Conservation (phyloP, 2,113 vertebrate species). For the Mellivora capensis region DNA sequence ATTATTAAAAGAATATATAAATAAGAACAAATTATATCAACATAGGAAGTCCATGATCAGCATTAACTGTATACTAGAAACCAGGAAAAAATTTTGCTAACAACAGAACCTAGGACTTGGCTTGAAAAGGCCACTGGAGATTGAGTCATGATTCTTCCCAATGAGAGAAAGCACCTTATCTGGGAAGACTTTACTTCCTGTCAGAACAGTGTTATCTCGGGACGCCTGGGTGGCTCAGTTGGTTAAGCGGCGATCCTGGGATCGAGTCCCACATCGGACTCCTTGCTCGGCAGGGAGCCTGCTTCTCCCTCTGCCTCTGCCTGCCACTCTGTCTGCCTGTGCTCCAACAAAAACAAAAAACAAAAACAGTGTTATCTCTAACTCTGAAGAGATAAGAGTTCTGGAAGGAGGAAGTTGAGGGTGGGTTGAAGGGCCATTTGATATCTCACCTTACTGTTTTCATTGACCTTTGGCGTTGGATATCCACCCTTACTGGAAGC, state of each 20-base stretch:
- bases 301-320: too few species aligned
- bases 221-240: too few species aligned
- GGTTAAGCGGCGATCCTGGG: too few species aligned
- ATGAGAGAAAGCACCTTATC: neutral
- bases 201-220: neutral
- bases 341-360: too few species aligned
- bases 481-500: neutral
- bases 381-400: neutral
- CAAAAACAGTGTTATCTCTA: neutral
- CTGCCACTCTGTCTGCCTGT: too few species aligned
- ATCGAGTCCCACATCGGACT: too few species aligned
- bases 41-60: neutral
- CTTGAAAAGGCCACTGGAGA: neutral
- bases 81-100: neutral
- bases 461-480: neutral
- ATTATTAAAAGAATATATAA: neutral
- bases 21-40: neutral
- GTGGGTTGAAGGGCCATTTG: neutral
- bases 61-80: neutral
- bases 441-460: neutral
- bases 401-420: neutral
- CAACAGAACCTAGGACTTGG: neutral
- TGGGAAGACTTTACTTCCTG: neutral
- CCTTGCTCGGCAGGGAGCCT: too few species aligned
- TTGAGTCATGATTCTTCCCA: neutral